Evolutionary conservation across 1,140 invertebrate genomes (phyloP).

Genomic region (Zophobas morio): DNA sequence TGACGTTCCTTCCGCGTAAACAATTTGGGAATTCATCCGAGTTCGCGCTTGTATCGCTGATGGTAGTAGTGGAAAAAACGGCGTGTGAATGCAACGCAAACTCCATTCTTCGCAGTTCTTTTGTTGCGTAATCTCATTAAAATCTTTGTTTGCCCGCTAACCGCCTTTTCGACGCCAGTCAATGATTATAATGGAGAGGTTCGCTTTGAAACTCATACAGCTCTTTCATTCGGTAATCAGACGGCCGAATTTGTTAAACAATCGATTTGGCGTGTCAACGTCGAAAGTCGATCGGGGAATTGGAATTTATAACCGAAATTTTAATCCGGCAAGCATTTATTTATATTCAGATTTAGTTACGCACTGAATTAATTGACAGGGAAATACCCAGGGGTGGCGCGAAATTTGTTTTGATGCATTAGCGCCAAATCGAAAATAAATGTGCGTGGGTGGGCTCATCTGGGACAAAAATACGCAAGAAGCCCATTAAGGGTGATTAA

Average conservation of each 20-base stretch:
- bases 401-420: not conserved
- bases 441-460: no score
- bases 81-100: not conserved
- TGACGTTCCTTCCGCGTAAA: no score
- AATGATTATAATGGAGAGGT: not conserved
- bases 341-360: conserved; percentile 26
- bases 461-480: no score
- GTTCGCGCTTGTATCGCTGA: not conserved
- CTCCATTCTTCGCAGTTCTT: conserved; percentile 23
- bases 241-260: not conserved
- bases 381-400: not conserved
- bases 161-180: not conserved
- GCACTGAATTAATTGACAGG: conserved; percentile 26
- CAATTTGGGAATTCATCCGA: not conserved
- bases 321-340: conserved; percentile 11
- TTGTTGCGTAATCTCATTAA: conserved; percentile 32
- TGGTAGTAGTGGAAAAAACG: not conserved
- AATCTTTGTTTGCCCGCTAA: conserved; percentile 16
- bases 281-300: conserved; percentile 10
- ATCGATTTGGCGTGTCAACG: conserved; percentile 12
- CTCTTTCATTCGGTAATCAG: no score
- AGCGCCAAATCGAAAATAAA: no score
- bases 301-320: conserved; percentile 36
- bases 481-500: no score
- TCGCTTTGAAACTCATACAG: no score